These are phyloP conservation scores for Brachystomella parvula DNA, from an alignment of 1,140 invertebrate genomes.

Conservation along the genomic window DNA sequence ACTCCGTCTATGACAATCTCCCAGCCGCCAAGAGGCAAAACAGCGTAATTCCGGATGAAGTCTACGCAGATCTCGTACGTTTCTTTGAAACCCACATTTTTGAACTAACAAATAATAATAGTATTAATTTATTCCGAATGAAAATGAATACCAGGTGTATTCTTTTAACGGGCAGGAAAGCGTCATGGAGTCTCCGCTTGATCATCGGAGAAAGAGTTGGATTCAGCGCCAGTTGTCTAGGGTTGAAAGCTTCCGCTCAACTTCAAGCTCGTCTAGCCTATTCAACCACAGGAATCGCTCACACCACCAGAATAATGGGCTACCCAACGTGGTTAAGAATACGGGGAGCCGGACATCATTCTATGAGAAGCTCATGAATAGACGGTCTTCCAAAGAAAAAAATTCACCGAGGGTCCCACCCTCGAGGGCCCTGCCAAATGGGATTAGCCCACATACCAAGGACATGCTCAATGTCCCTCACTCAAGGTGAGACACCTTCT, in stretches of 20 bases:
- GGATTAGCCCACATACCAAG: not conserved
- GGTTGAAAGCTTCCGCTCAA: constrained; percentile 70
- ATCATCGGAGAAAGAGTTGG: constrained; percentile 76
- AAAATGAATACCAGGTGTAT: constrained; percentile 10
- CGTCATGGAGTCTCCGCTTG: constrained; percentile 68
- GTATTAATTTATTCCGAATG: not conserved
- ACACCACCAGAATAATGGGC: constrained; percentile 42
- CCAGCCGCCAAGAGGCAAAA: constrained; percentile 46
- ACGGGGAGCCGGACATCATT: constrained; percentile 59
- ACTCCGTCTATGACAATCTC: constrained; percentile 69
- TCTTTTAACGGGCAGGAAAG: constrained; percentile 57
- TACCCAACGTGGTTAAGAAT: constrained; percentile 39
- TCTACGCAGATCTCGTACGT: constrained; percentile 69
- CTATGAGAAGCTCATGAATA: constrained; percentile 67
- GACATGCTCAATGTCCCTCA: constrained; percentile 5
- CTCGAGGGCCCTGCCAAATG: not conserved
- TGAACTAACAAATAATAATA: not conserved
- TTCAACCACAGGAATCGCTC: constrained; percentile 62
- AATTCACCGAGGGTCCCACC: not conserved
- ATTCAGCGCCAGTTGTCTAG: constrained; percentile 69
- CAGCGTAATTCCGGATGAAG: constrained; percentile 58
- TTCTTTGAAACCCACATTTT: not conserved
- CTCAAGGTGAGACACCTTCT: constrained; percentile 17
- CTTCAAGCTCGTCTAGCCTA: constrained; percentile 67
- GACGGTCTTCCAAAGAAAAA: constrained; percentile 53